These are phyloP conservation scores for Macrophya alboannulata DNA, from an alignment of 2,888 invertebrate species.

Conservation along the genomic window DNA sequence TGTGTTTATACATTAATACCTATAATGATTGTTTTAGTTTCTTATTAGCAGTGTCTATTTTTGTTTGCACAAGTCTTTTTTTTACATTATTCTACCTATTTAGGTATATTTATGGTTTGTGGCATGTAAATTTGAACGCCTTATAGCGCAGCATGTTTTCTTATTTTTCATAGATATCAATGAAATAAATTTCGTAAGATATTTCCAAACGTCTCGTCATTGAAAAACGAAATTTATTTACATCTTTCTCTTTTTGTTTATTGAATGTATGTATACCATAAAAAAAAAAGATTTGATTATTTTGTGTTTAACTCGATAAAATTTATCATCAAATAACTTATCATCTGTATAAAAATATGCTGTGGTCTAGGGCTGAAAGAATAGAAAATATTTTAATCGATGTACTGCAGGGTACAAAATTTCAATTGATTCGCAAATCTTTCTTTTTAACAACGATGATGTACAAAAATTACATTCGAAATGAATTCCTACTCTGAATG, in stretches of 20 bases:
- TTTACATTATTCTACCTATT: slow-evolving; percentile 1
- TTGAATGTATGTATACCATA: neutral
- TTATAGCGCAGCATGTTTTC: neutral
- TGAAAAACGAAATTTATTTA: neutral
- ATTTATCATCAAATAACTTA: neutral
- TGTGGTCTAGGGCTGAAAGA: neutral
- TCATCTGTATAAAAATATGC: slow-evolving; percentile 13
- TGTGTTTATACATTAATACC: slow-evolving; percentile 43
- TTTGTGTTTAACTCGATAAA: neutral
- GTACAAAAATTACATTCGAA: neutral
- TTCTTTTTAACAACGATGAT: neutral
- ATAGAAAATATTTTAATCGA: neutral
- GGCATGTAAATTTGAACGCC: slow-evolving; percentile 25
- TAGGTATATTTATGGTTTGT: slow-evolving; percentile 16
- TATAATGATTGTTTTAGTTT: slow-evolving; percentile 12
- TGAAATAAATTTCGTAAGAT: neutral
- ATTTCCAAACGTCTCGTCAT: neutral
- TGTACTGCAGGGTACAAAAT: neutral
- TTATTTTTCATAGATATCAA: neutral
- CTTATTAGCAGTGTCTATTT: slow-evolving; percentile 71
- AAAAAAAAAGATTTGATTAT: neutral
- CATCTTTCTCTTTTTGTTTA: neutral
- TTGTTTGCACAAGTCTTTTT: slow-evolving; percentile 58
- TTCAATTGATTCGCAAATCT: neutral
- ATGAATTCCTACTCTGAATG: neutral